A percentile compares a stretch with the other conserved stretches of the same genome.
Evolutionary conservation across 2,888 invertebrate species (phyloP).

Genomic region (Bibio marci): DNA sequence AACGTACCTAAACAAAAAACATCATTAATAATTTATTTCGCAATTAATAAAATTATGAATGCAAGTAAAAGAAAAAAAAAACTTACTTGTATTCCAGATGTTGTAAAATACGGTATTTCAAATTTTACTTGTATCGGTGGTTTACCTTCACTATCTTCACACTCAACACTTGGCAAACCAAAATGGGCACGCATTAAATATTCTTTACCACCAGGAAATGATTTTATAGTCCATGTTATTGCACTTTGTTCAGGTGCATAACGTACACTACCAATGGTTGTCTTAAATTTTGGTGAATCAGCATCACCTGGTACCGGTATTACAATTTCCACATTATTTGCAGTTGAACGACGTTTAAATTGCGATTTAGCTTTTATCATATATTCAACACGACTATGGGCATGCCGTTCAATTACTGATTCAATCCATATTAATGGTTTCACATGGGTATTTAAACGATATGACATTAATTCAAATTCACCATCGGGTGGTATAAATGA

Average conservation of each 20-base stretch:
- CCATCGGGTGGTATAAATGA: slow-evolving; percentile 98
- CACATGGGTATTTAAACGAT: slow-evolving; percentile 88
- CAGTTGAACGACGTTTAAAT: slow-evolving; percentile 92
- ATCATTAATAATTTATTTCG: background rate
- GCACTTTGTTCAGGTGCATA: slow-evolving; percentile 96
- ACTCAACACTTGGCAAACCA: slow-evolving; percentile 87
- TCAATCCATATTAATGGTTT: slow-evolving; percentile 80
- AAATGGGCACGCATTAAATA: slow-evolving; percentile 97
- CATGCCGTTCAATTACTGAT: slow-evolving; percentile 93
- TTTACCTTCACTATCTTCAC: slow-evolving; percentile 87
- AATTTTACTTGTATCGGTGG: slow-evolving; percentile 98
- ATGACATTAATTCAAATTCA: slow-evolving; percentile 98
- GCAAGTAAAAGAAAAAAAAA: slow-evolving; percentile 8
- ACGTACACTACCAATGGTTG: slow-evolving; percentile 90
- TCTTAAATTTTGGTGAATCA: slow-evolving; percentile 96
- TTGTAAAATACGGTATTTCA: slow-evolving; percentile 98
- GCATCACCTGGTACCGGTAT: slow-evolving; percentile 94
- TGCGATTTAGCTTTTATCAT: slow-evolving; percentile 99
- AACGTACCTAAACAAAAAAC: slow-evolving; percentile 41
- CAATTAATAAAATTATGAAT: background rate
- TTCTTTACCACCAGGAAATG: slow-evolving; percentile 96
- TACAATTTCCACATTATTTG: slow-evolving; percentile 96
- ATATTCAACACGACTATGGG: slow-evolving; percentile 92
- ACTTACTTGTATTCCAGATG: slow-evolving; percentile 88
- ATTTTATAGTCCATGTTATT: slow-evolving; percentile 94